Percentiles rank a stretch among this genome's conserved stretches.
Conservation (phyloP, 2,113 vertebrate genomes). For the Patagioenas fasciata region DNA sequence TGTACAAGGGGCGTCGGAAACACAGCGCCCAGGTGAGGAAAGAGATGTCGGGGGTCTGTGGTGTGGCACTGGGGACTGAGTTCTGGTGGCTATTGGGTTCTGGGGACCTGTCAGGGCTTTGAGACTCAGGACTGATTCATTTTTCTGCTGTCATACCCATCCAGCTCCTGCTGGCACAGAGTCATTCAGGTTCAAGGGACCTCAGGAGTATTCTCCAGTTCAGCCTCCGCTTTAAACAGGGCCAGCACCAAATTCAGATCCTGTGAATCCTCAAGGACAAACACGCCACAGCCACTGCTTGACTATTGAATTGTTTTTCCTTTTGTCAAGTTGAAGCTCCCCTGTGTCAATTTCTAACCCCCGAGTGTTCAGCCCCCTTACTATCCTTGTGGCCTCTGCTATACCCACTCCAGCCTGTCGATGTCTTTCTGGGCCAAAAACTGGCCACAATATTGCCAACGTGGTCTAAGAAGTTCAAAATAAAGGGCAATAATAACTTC, state of each 20-base stretch:
- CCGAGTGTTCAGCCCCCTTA: neutral
- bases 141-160: neutral
- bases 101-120: neutral
- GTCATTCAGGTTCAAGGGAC: neutral
- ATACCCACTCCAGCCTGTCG: neutral
- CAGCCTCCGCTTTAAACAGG: neutral
- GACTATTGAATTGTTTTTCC: neutral
- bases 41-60: no score
- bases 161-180: neutral
- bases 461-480: neutral
- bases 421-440: neutral
- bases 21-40: constrained; percentile 85
- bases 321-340: neutral
- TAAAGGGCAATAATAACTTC: neutral
- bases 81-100: neutral
- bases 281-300: neutral
- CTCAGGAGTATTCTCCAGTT: neutral
- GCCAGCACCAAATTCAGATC: neutral
- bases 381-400: neutral
- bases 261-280: neutral
- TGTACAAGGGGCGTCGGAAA: constrained; percentile 90
- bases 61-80: neutral
- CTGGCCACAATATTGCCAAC: neutral
- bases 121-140: neutral
- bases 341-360: neutral